Evolutionary conservation across 1,140 invertebrate species (phyloP), one percentile per base, ranked within the genome.

Genomic region (Diabrotica undecimpunctata): DNA sequence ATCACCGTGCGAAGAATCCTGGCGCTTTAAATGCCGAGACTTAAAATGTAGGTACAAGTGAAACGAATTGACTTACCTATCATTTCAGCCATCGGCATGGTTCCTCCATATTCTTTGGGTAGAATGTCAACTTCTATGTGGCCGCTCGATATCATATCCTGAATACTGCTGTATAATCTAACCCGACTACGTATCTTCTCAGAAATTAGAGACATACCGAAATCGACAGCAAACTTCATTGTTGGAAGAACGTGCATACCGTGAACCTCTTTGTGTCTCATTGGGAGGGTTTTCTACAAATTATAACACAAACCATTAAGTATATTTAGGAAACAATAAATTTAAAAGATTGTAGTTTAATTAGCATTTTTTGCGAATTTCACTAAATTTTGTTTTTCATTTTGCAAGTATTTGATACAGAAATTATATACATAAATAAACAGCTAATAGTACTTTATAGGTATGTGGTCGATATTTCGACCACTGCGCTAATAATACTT

Each of bases 181-280:
- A 92, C 84, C 46, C 93, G 82, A 69, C 87, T 90, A 63, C 84
- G 85, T 10, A 94, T 90, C 77, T 95, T 95, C 25, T 92, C 89
- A 0, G 90, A 91, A 66, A 94, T 88, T 65, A 94, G 81, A 2
- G 84, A 85, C 83, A 93, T 88, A 25, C 90, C 89, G 74, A 93
- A 91, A 73, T 93, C 90, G 2, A 92, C 79, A 0, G 90, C 88
- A 66, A 91, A 91, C 72, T 90, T 90, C 50, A 94, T 81, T 0
- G 90, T 88, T 0, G 87, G 83, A 71, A 90, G 90, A 0, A 88
- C 85, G 73, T 93, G 90, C 35, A 93, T 86, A 6, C 86, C 90
- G 73, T 93, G 88, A 5, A 93, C 87, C 74, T 91, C 87, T 76
- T 94, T 94, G 78, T 94, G 92, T 67, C 92, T 82, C 84, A 94